A percentile compares a stretch with the other conserved stretches of the same genome.
Conservation (phyloP, 2,888 invertebrate genomes). For the Lottia gigantea region DNA sequence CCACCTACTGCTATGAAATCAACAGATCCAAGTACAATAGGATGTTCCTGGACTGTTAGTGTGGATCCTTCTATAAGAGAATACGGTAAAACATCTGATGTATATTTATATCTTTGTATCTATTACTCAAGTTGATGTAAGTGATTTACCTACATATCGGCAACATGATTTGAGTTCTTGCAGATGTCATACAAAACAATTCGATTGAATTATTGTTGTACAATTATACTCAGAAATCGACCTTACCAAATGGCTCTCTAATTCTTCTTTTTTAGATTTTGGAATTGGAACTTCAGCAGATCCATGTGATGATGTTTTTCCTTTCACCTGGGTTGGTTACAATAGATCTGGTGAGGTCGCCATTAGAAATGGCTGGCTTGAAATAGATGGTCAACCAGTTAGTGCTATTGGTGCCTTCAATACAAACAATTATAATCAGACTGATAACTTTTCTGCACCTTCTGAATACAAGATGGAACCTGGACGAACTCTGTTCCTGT, state of each 20-base stretch:
- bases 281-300: slow-evolving; percentile 20
- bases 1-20: slow-evolving; percentile 34
- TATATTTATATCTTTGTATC: too few relatives aligned
- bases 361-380: slow-evolving; percentile 23
- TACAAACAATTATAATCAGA: too few relatives aligned
- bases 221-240: too few relatives aligned
- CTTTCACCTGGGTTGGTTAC: slow-evolving; percentile 25
- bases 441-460: slow-evolving; percentile 6
- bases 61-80: background rate
- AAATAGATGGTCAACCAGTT: slow-evolving; percentile 2
- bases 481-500: slow-evolving; percentile 41
- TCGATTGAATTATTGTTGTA: too few relatives aligned
- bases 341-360: slow-evolving; percentile 21
- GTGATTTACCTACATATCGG: too few relatives aligned
- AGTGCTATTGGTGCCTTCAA: slow-evolving; percentile 12
- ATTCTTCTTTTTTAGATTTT: slow-evolving; percentile 15
- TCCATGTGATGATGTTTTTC: slow-evolving; percentile 26
- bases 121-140: too few relatives aligned
- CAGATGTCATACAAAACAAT: too few relatives aligned
- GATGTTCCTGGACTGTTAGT: slow-evolving; percentile 8
- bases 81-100: too few relatives aligned
- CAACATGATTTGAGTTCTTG: too few relatives aligned
- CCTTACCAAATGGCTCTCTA: too few relatives aligned
- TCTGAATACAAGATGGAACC: slow-evolving; percentile 40
- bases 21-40: slow-evolving; percentile 21